Evolutionary conservation across 2,113 vertebrate species (phyloP).

Genomic region (Alligator mississippiensis): DNA sequence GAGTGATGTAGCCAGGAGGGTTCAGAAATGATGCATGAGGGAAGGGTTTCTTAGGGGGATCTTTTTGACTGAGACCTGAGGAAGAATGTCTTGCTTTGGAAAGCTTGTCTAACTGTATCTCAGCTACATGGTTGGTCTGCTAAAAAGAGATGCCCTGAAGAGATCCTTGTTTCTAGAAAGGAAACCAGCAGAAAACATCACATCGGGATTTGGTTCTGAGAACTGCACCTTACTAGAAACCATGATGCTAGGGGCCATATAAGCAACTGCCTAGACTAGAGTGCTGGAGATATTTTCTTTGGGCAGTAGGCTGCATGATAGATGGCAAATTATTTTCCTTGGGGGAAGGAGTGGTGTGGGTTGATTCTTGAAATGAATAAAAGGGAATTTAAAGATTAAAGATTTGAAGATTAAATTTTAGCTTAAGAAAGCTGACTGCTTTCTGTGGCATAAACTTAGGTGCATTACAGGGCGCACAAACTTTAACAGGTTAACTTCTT

Average conservation of each 20-base stretch:
- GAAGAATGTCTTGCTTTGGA: too few species aligned
- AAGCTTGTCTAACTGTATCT: too few species aligned
- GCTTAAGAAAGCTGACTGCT: too few species aligned
- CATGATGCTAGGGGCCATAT: neutral
- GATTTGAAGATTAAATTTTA: neutral
- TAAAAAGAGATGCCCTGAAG: too few species aligned
- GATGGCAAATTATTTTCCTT: neutral
- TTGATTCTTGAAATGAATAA: neutral
- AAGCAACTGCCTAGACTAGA: neutral
- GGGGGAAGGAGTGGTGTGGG: neutral
- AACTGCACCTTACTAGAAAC: neutral
- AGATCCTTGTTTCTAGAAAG: neutral
- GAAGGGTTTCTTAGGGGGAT: too few species aligned
- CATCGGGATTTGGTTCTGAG: neutral
- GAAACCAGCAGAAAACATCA: neutral
- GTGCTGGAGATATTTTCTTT: neutral
- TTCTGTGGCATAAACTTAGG: too few species aligned
- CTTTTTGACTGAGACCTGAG: too few species aligned
- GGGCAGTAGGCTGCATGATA: neutral
- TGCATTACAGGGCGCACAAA: neutral
- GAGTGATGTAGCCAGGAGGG: too few species aligned
- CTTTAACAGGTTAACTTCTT: accelerated
- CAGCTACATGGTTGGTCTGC: too few species aligned
- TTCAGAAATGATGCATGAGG: too few species aligned
- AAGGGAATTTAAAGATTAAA: neutral